Evolutionary conservation across 2,888 invertebrate species (phyloP).

Genomic region (Dryocosmus kuriphilus): DNA sequence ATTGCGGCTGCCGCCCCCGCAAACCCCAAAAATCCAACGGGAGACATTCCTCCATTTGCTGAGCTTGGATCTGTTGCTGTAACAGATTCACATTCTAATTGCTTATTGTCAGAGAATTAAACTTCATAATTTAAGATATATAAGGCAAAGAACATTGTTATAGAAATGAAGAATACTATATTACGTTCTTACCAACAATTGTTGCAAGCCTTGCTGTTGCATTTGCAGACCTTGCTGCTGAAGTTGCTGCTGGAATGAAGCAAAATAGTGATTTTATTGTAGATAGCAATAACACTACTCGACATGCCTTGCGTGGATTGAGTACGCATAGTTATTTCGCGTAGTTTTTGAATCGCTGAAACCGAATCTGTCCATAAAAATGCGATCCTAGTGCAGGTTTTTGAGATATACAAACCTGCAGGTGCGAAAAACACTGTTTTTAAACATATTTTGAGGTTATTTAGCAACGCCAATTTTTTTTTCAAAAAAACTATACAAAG

Average conservation of each 20-base stretch:
- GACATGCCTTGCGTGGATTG: too few relatives aligned
- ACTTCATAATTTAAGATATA: not conserved
- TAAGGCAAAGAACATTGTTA: not conserved
- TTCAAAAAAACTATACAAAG: too few relatives aligned
- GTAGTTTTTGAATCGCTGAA: too few relatives aligned
- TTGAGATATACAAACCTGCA: too few relatives aligned
- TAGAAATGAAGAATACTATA: not conserved
- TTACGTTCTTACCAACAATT: slow-evolving; percentile 92
- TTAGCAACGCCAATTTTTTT: too few relatives aligned
- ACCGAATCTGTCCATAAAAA: too few relatives aligned
- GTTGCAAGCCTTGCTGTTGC: slow-evolving; percentile 94
- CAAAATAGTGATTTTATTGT: not conserved
- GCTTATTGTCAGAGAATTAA: too few relatives aligned
- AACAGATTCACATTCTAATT: slow-evolving; percentile 16
- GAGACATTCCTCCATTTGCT: slow-evolving; percentile 82
- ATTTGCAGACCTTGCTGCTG: slow-evolving; percentile 83
- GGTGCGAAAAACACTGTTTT: too few relatives aligned
- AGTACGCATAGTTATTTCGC: too few relatives aligned
- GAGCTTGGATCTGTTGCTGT: slow-evolving; percentile 95
- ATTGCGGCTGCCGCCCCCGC: slow-evolving; percentile 80
- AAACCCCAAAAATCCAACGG: slow-evolving; percentile 79
- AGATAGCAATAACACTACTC: not conserved
- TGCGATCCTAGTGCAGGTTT: too few relatives aligned
- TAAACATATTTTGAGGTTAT: too few relatives aligned
- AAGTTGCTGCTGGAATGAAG: slow-evolving; percentile 63